Percentiles rank a stretch among this genome's conserved stretches.
phyloP scores from a whole-genome alignment of 2,888 invertebrate species.

The Acrobasis consociella region DNA sequence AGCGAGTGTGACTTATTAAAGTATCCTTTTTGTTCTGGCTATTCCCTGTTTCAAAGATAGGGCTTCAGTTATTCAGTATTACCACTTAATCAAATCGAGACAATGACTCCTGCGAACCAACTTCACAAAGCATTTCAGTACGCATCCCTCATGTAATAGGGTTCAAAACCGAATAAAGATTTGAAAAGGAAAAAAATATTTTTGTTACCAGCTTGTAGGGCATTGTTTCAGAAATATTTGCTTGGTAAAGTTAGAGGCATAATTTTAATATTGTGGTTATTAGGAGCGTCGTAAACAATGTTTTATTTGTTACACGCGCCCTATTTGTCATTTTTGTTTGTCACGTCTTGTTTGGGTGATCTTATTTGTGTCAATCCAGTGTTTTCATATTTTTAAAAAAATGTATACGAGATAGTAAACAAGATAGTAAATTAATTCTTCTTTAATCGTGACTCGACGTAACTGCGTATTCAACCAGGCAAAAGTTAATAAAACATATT shows the following conservation, averaged over 20 bases:
- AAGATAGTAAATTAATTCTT: no score
- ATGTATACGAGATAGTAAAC: no score
- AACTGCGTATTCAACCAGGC: no score
- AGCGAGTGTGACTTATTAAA: no score
- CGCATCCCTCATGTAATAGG: background rate
- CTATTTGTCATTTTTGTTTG: background rate
- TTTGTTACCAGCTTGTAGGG: background rate
- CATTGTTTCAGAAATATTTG: background rate
- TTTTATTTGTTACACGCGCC: background rate
- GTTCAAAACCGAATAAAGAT: background rate
- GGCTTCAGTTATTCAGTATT: background rate
- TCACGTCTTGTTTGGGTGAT: no score
- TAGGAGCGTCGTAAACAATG: conserved; percentile 19
- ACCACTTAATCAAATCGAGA: conserved; percentile 12
- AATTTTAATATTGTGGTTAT: conserved; percentile 31
- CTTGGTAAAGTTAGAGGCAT: conserved; percentile 9
- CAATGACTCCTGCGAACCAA: background rate
- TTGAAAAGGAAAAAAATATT: background rate
- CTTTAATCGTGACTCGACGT: no score
- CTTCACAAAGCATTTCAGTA: background rate
- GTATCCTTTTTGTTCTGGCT: no score
- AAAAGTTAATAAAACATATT: no score
- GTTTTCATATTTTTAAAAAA: no score
- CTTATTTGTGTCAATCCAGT: no score
- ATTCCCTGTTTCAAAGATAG: no score